Conservation (phyloP, 2,113 vertebrate species). For the Coptodon rendalli region DNA sequence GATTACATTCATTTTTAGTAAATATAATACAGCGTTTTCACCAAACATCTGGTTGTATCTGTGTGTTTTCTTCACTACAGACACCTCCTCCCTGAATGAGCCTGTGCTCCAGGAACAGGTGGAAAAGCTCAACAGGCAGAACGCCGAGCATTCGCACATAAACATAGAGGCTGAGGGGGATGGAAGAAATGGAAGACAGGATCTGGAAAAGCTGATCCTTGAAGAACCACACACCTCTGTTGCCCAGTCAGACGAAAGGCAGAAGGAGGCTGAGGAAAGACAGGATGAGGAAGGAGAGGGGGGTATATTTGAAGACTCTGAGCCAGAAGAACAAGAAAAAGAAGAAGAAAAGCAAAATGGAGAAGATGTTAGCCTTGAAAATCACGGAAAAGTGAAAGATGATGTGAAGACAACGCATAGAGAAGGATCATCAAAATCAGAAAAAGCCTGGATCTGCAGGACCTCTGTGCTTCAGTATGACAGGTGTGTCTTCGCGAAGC, state of each 20-base stretch:
- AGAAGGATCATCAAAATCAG: not conserved
- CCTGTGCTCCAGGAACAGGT: slow-evolving; percentile 69
- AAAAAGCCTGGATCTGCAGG: not conserved
- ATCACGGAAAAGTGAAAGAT: not conserved
- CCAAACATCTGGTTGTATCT: not conserved
- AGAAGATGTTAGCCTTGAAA: not conserved
- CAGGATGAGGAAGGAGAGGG: not conserved
- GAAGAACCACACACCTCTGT: not conserved
- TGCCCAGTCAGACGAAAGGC: not conserved
- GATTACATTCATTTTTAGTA: not conserved
- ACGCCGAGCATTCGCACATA: slow-evolving; percentile 66
- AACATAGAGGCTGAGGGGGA: slow-evolving; percentile 23
- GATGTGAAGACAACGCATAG: slow-evolving; percentile 3
- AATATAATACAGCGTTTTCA: not conserved
- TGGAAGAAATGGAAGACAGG: not conserved
- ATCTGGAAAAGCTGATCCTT: slow-evolving; percentile 36
- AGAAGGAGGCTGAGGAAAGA: not conserved
- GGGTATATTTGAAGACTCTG: not conserved
- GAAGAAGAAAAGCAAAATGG: not conserved
- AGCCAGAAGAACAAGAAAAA: slow-evolving; percentile 1
- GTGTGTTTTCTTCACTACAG: slow-evolving; percentile 49
- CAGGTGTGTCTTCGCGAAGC: slow-evolving; percentile 32
- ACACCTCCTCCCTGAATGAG: slow-evolving; percentile 55
- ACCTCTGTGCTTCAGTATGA: not conserved
- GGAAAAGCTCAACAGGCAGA: slow-evolving; percentile 81